phyloP scores from a whole-genome alignment of 2,888 invertebrate species.

The Sarcophaga carnaria region DNA sequence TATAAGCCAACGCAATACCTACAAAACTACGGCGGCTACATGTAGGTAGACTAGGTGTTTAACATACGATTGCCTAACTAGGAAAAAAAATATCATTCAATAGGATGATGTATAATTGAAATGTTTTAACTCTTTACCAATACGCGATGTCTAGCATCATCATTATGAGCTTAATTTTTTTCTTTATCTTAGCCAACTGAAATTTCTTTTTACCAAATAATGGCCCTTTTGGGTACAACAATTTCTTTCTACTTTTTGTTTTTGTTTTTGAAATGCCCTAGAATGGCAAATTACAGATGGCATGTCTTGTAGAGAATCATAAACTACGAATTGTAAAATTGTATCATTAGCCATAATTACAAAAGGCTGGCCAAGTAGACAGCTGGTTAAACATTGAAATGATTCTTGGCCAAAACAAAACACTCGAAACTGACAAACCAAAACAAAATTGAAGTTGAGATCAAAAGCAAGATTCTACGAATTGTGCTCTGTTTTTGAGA shows the following conservation, averaged over 20 bases:
- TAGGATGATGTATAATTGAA: too few relatives aligned
- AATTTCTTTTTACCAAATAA: neutral
- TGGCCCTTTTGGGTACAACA: neutral
- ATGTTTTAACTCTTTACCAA: neutral
- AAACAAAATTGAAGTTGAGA: constrained; percentile 20
- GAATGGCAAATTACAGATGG: too few relatives aligned
- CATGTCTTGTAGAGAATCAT: constrained; percentile 10
- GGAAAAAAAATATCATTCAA: too few relatives aligned
- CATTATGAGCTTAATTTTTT: neutral
- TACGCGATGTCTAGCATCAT: neutral
- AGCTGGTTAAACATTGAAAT: constrained; percentile 20
- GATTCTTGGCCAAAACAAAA: neutral
- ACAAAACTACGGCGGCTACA: too few relatives aligned
- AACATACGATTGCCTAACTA: too few relatives aligned
- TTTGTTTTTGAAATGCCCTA: neutral
- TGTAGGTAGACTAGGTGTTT: too few relatives aligned
- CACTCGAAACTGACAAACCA: neutral
- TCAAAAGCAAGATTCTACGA: neutral
- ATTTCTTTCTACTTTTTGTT: neutral
- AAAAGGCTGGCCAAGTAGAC: constrained; percentile 6
- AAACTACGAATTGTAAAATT: constrained; percentile 4
- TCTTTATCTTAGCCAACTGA: neutral
- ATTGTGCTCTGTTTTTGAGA: neutral
- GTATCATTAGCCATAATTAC: constrained; percentile 32
- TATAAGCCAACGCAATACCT: too few relatives aligned